phyloP scores from a whole-genome alignment of 2,797 vertebrate species.

The Chelon auratus region DNA sequence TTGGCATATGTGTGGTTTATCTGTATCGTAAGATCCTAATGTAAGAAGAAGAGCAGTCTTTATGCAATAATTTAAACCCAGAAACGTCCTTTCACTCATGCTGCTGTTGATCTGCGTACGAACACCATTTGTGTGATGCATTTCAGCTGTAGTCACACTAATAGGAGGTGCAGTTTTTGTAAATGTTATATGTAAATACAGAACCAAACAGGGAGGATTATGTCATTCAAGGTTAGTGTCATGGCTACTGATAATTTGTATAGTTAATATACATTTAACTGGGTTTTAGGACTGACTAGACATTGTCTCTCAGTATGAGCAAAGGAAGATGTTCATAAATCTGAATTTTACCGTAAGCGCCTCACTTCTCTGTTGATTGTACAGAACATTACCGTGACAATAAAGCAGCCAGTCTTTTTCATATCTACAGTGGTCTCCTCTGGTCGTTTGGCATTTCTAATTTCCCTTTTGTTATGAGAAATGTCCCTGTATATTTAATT shows the following conservation, averaged over 20 bases:
- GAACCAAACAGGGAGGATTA: conserved; percentile 35
- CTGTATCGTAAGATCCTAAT: conserved; percentile 10
- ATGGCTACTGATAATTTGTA: conserved; percentile 41
- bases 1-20: not conserved
- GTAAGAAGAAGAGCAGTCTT: conserved; percentile 8
- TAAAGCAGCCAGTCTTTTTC: conserved; percentile 79
- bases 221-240: conserved; percentile 16
- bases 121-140: conserved; percentile 11
- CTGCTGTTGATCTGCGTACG: conserved; percentile 41
- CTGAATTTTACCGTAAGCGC: conserved; percentile 74
- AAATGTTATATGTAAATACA: conserved; percentile 75
- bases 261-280: conserved; percentile 30
- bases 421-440: conserved; percentile 29
- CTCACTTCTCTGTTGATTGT: conserved; percentile 77
- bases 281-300: conserved; percentile 38
- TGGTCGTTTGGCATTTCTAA: not conserved
- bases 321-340: conserved; percentile 22
- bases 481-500: too few species aligned
- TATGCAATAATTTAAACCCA: conserved; percentile 48
- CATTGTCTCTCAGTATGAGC: conserved; percentile 73
- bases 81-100: conserved; percentile 13
- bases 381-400: conserved; percentile 75
- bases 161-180: conserved; percentile 53
- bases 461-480: too few species aligned
- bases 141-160: conserved; percentile 45